Evolutionary conservation across 2,797 vertebrate genomes (phyloP), one percentile per base, ranked within the genome.

Genomic region (Rhabdophis nuchalis): DNA sequence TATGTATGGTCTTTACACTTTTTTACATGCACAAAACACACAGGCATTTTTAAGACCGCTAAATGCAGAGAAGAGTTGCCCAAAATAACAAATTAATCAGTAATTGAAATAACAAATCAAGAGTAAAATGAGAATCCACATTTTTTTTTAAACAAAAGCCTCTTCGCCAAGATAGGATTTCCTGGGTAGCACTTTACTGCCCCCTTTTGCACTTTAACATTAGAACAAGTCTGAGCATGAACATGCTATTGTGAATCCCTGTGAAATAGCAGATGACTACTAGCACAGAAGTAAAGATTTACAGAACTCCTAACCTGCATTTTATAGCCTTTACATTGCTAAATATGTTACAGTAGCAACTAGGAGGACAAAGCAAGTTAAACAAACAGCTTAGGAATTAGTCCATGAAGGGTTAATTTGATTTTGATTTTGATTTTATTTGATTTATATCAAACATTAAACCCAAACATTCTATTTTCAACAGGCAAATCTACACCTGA

Each of bases 191-290:
- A 96, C 97, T 97, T 97, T 97, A 98, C 97, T 97, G 97, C 97
- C 97, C 97, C 97, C 97, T 98, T 97, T 98, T 97, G 97, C 97
- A 97, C 97, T 97, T 96, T 94, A 94, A 96, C 97, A 97, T 97
- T 95, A 97, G 97, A 97, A 97, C 97, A 97, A 90, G 95, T 94
- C 95, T 96, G 95, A 94, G 50, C 61, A 90, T 18, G 58, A 93
- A 90, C 87, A 36, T 41, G 27, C 0, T 4, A 92, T 50, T 94
- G 92, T 95, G 92, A 95, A 97, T 95, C 13, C 87, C 87, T 86
- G 94, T 64, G 93, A 93, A 93, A 87, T n/a, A 64, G 32, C 0
- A 29, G 91, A 64, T 86, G 89, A 89, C 88, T 88, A 89, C 88
- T 88, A 89, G 0, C 1, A 58, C 0, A 88, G 13, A 54, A 72